Conservation (phyloP, 2,797 vertebrate species). For the Myiotriccus ornatus region DNA sequence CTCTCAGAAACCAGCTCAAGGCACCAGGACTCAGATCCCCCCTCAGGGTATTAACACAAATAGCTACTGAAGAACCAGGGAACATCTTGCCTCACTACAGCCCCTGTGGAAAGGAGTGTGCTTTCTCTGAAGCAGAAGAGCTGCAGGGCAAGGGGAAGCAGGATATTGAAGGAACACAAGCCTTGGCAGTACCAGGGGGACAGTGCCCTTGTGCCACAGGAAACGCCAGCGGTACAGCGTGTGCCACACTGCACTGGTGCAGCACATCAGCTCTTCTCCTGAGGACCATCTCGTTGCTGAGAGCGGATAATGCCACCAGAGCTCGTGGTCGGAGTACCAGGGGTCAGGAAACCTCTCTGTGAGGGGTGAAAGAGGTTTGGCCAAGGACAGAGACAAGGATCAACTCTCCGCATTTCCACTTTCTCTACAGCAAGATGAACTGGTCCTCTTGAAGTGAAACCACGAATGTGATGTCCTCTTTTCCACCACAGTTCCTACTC, state of each 20-base stretch:
- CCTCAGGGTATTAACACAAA: not conserved
- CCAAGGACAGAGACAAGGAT: conserved; percentile 4
- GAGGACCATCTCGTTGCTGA: not conserved
- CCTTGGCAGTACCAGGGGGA: not conserved
- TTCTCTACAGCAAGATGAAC: not conserved
- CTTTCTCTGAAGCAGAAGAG: conserved; percentile 35
- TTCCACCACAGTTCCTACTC: not conserved
- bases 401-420: not conserved
- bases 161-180: not conserved
- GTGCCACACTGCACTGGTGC: not conserved
- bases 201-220: not conserved
- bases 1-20: not conserved
- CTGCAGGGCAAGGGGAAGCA: not conserved
- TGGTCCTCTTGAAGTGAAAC: conserved; percentile 9
- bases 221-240: not conserved
- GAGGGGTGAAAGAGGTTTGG: not conserved
- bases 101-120: not conserved
- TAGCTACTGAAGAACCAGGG: not conserved
- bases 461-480: not conserved
- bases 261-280: not conserved
- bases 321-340: not conserved
- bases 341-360: not conserved
- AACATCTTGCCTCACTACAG: not conserved
- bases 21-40: not conserved
- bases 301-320: not conserved